A percentile compares a stretch with the other conserved stretches of the same genome.
These are phyloP conservation scores for Drosophila guanche DNA, from an alignment of 1,140 invertebrate genomes.

Conservation along the genomic window DNA sequence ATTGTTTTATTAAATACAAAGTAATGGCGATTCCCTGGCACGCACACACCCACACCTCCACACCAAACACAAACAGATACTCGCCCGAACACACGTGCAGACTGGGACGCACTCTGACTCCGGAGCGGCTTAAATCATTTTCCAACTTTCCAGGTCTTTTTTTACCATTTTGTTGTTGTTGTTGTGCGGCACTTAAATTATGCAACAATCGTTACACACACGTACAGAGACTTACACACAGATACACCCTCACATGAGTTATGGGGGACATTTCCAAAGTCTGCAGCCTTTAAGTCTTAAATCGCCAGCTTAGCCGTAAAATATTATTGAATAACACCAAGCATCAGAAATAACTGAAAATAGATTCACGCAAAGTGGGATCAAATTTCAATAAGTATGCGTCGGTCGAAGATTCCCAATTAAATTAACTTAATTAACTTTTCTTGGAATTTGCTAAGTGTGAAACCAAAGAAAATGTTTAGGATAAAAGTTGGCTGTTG, in stretches of 20 bases:
- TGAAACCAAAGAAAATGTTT: not conserved
- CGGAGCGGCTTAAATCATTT: conserved; percentile 50
- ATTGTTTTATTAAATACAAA: conserved; percentile 76
- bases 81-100: conserved; percentile 6
- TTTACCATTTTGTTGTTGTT: conserved; percentile 13
- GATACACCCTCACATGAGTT: conserved; percentile 20
- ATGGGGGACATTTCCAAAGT: conserved; percentile 11
- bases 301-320: not conserved
- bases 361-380: conserved; percentile 9
- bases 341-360: conserved; percentile 39
- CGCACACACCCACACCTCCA: not conserved
- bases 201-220: conserved; percentile 39
- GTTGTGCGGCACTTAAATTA: conserved; percentile 48
- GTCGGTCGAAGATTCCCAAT: not conserved
- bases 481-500: not conserved
- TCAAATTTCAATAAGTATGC: conserved; percentile 8
- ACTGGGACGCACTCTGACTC: conserved; percentile 18
- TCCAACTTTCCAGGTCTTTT: conserved; percentile 24
- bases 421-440: conserved; percentile 17
- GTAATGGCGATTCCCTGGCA: conserved; percentile 42
- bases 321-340: conserved; percentile 21
- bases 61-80: not conserved
- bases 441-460: not conserved
- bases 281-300: conserved; percentile 4
- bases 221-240: conserved; percentile 10